Base-by-base conservation (phyloP, 2,888 invertebrate genomes). In the Trichopoda pennipes region DNA sequence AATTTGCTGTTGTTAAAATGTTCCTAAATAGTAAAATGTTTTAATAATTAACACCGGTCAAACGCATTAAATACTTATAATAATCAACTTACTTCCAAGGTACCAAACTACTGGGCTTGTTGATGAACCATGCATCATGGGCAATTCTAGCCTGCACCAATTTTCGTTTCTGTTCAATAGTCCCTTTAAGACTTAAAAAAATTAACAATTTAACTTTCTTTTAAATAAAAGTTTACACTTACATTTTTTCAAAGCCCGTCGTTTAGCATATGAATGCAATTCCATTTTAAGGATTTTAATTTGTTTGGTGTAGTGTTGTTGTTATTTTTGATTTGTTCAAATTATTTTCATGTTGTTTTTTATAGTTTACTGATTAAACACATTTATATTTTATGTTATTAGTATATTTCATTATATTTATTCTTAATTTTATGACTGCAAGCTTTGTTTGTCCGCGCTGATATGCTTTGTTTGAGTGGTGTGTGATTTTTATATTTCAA, bases 251-350 rank as follows among this genome's bases (percentile, higher is more conserved):
- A 86, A 85, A 14, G 87, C 87, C 49, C 85, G 85, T 47, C 87
- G 85, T 61, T 90, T 90, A 16, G 90, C 90, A 80, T 90, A 90
- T 6, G 88, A 89, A 83, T 90, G 90, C 56, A 90, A 85, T 58
- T 90, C 90, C 90, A 90, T 89, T 72, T 12, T 66, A 51, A 38
- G 1, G 3, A 6, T 47, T 69, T 61, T 19, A 56, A n/a, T 0
- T 12, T 21, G n/a, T n/a, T 19, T 19, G 0, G 9, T 49, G 6
- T 53, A 28, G n/a, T n/a, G 10, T 38, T 35, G n/a, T n/a, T 42
- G 49, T 19, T 69, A 4, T 63, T 49, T 8, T 42, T n/a, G 10
- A 23, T 56, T 70, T 56, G 17, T 19, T 49, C 7, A 10, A 51
- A 32, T 51, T 21, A 16, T 44, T 32, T 68, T 60, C 44, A 76